Evolutionary conservation across 2,888 invertebrate genomes (phyloP), one percentile per base, ranked within the genome.

Genomic region (Aphrophora alni): DNA sequence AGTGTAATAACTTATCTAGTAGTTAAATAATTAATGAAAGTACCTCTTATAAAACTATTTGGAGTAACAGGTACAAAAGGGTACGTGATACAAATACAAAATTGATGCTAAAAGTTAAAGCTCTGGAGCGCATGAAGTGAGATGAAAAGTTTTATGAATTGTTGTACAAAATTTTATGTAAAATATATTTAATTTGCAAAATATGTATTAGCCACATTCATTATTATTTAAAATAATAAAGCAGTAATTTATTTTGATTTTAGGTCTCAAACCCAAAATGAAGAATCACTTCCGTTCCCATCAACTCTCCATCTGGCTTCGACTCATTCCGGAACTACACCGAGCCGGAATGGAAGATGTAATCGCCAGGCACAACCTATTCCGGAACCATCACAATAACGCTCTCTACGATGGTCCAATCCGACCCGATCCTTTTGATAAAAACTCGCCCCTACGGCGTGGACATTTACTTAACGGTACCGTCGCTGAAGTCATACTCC

Each of bases 281-380:
- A 96, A 95, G 87, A 96, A 97, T 88, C 98, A 98, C 89, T 98
- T 96, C 89, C 92, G 97, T 75, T 97, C 97, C 1, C 97, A 97
- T 88, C 97, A 97, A 87, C 91, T 98, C 76, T 97, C 97, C 75
- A 95, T 98, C 73, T 98, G 98, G 98, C 89, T 97, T 12, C 94
- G 97, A 10, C 91, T 98, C 8, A 95, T 79, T 2, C 78, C 78
- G 7, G 78, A 79, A 33, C 78, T 79, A 1, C 74, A 79, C 12
- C 24, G 69, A 98, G 73, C 98, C 98, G 96, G 96, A 3, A 95
- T 95, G 95, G 95, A 95, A 86, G 95, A 96, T 88, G 95, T 95
- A 12, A 94, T 95, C 73, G 93, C 94, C 0, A 90, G 94, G 75
- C 96, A 97, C 89, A 97, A 97, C 89, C 91, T 97, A 84, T 96